Conservation (phyloP, 2,113 vertebrate species). For the Micromys minutus region DNA sequence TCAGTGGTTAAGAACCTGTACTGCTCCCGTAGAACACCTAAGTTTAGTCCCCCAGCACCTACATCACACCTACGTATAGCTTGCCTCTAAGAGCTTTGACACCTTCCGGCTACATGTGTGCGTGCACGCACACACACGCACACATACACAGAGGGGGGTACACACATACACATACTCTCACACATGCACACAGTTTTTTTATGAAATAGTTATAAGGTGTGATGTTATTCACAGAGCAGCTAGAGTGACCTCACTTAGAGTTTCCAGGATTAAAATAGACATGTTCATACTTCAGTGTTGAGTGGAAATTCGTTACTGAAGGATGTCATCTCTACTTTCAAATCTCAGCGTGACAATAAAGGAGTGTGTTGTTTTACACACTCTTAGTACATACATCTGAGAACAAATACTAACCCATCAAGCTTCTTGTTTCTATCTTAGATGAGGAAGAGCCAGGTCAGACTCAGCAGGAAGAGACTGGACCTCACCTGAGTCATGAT, state of each 20-base stretch:
- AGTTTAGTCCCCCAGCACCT: too few relatives aligned
- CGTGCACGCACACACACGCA: neutral
- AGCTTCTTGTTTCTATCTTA: neutral
- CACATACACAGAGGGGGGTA: neutral
- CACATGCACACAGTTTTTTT: neutral
- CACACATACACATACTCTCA: neutral
- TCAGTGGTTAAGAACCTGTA: neutral
- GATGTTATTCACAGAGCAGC: neutral
- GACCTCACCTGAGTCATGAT: neutral
- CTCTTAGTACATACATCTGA: neutral
- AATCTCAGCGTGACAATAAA: neutral
- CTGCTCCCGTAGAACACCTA: neutral
- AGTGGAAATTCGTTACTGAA: constrained; percentile 4
- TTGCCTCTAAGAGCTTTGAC: neutral
- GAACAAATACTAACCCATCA: neutral
- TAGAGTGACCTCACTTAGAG: neutral
- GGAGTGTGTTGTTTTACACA: neutral
- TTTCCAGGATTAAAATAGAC: neutral
- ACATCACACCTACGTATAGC: neutral
- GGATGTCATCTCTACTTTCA: neutral
- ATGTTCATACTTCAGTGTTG: neutral
- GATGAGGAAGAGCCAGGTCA: neutral
- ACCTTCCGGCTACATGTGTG: too few relatives aligned
- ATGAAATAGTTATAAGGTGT: neutral
- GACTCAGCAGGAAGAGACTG: neutral